Evolutionary conservation across 2,113 vertebrate genomes (phyloP).

Genomic region (Cheirogaleus medius): DNA sequence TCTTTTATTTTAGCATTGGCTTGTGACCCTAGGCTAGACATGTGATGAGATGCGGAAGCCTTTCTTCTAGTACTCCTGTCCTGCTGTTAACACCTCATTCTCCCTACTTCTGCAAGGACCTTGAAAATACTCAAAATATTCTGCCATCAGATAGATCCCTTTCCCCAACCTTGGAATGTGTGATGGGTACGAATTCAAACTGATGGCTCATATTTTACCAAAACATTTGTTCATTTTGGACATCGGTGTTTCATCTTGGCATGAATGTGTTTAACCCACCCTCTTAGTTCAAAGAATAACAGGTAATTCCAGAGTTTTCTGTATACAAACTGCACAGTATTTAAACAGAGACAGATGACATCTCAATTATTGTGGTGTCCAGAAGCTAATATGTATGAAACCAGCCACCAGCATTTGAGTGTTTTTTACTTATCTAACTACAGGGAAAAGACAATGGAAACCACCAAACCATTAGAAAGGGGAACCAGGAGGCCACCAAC

Average conservation of each 20-base stretch:
- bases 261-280: background rate
- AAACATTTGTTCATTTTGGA: conserved; percentile 13
- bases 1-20: background rate
- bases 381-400: conserved; percentile 23
- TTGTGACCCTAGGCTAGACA: background rate
- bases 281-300: conserved; percentile 11
- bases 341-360: conserved; percentile 32
- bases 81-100: background rate
- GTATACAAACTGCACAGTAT: background rate
- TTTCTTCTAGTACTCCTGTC: background rate
- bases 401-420: background rate
- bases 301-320: conserved; percentile 32
- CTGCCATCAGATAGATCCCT: background rate
- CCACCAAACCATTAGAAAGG: background rate
- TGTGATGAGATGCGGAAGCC: rapidly evolving
- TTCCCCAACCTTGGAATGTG: background rate
- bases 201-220: background rate
- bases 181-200: background rate
- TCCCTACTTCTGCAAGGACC: background rate
- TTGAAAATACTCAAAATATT: background rate
- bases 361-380: conserved; percentile 49
- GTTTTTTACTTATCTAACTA: conserved; percentile 13
- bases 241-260: background rate
- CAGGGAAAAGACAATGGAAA: background rate
- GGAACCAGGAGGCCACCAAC: background rate